Evolutionary conservation across 1,140 invertebrate species (phyloP).

Genomic region (Brachionus koreanus): DNA sequence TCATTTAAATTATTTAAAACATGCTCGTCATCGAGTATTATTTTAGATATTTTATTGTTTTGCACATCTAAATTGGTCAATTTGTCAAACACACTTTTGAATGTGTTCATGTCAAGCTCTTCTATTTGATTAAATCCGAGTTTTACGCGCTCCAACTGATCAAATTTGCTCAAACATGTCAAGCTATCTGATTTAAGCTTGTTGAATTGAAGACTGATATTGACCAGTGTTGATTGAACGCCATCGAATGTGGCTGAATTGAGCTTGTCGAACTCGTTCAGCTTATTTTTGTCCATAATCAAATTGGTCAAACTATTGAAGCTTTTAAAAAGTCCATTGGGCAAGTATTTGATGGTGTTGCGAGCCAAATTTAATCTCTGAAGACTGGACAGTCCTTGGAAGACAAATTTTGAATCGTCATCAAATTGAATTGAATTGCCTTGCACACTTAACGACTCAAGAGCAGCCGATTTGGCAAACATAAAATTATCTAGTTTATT

Average conservation of each 20-base stretch:
- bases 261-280: conserved; percentile 22
- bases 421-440: conserved; percentile 24
- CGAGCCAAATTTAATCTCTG: conserved; percentile 15
- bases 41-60: not conserved
- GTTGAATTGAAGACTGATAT: conserved; percentile 8
- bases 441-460: not conserved
- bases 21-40: not conserved
- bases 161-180: not conserved
- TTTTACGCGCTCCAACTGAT: not conserved
- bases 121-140: conserved; percentile 5
- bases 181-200: not conserved
- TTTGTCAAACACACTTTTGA: not conserved
- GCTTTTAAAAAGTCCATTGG: not conserved
- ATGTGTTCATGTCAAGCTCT: not conserved
- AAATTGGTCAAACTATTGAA: not conserved
- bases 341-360: conserved; percentile 22
- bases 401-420: not conserved
- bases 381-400: not conserved
- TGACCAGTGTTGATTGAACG: not conserved
- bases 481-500: not conserved
- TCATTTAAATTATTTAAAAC: not conserved
- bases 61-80: not conserved
- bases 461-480: not conserved
- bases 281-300: conserved; percentile 20
- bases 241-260: conserved; percentile 26